These are phyloP conservation scores for Clitarchus hookeri DNA, from an alignment of 2,888 invertebrate species.

Conservation along the genomic window DNA sequence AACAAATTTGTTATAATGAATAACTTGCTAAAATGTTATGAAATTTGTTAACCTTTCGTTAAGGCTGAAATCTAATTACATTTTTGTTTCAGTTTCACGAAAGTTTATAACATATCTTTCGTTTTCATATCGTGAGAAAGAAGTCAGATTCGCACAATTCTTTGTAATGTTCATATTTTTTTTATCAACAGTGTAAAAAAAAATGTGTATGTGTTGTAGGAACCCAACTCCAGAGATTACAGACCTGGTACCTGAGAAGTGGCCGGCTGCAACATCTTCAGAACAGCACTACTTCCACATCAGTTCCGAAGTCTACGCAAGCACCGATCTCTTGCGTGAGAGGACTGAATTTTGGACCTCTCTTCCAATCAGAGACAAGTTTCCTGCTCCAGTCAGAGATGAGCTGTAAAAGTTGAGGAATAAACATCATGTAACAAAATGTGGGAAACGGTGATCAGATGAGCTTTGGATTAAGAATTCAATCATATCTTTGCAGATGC, in stretches of 20 bases:
- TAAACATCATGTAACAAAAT: background rate
- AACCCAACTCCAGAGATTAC: background rate
- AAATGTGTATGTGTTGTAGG: background rate
- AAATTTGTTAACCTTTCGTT: too few relatives aligned
- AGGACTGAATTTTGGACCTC: background rate
- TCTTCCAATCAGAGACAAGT: slow-evolving; percentile 7
- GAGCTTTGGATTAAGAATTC: background rate
- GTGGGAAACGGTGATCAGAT: background rate
- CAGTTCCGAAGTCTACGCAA: background rate
- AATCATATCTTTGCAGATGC: background rate
- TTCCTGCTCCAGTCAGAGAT: background rate
- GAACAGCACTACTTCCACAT: slow-evolving; percentile 1
- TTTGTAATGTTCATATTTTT: too few relatives aligned
- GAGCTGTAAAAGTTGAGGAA: background rate
- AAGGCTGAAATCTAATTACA: too few relatives aligned
- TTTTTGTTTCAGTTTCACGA: too few relatives aligned
- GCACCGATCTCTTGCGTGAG: background rate
- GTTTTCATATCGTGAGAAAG: too few relatives aligned
- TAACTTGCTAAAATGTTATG: too few relatives aligned
- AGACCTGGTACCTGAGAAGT: background rate
- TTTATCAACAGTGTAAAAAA: too few relatives aligned
- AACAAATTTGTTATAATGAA: too few relatives aligned
- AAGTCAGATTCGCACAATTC: too few relatives aligned
- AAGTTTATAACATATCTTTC: too few relatives aligned
- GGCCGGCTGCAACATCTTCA: background rate